phyloP scores from a whole-genome alignment of 1,140 invertebrate species.

The Papilio aristodemus region DNA sequence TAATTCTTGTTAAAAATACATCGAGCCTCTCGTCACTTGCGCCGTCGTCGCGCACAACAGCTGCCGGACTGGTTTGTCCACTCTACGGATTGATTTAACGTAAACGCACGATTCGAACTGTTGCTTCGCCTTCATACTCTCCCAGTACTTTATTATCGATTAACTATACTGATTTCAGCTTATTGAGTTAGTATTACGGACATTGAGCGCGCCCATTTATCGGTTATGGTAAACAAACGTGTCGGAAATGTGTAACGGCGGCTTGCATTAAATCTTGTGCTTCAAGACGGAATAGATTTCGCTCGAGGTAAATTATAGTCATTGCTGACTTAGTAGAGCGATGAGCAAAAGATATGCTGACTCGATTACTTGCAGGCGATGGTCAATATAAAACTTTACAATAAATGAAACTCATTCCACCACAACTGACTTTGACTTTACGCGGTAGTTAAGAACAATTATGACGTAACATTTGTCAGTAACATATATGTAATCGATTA shows the following conservation, averaged over 20 bases:
- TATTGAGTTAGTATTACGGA: slow-evolving; percentile 22
- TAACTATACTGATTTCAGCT: slow-evolving; percentile 46
- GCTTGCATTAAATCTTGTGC: slow-evolving; percentile 4
- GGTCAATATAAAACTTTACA: neutral
- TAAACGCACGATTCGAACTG: slow-evolving; percentile 68
- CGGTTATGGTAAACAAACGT: slow-evolving; percentile 30
- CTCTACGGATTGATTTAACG: slow-evolving; percentile 77
- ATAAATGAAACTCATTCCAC: no score
- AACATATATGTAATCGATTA: no score
- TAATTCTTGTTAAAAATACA: slow-evolving; percentile 16
- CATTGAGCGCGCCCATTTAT: slow-evolving; percentile 22
- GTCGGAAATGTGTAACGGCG: slow-evolving; percentile 11
- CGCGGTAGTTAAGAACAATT: no score
- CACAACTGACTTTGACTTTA: no score
- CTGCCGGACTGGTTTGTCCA: slow-evolving; percentile 79
- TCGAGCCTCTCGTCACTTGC: slow-evolving; percentile 58
- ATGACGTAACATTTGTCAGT: no score
- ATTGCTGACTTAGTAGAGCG: neutral
- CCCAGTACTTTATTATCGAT: slow-evolving; percentile 66
- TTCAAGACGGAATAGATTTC: neutral
- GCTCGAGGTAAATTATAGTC: neutral
- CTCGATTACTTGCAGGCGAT: neutral
- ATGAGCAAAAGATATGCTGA: neutral
- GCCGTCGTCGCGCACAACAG: slow-evolving; percentile 58
- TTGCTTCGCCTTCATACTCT: slow-evolving; percentile 55